Evolutionary conservation across 2,113 vertebrate genomes (phyloP).

Genomic region (Ahaetulla prasina): DNA sequence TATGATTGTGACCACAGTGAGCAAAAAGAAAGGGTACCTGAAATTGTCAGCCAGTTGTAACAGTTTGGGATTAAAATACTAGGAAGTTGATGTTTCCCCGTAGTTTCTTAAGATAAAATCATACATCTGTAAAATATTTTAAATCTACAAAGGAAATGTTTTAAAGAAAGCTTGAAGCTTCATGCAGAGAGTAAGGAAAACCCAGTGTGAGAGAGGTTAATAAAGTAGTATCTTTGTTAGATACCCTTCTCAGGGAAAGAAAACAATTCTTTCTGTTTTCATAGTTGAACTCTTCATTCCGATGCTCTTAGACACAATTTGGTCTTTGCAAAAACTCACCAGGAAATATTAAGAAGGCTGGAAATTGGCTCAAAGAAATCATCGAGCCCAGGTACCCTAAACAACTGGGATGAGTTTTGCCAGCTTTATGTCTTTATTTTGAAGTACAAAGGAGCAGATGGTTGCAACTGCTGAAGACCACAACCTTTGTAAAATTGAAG

Average conservation of each 20-base stretch:
- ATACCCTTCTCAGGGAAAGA: background rate
- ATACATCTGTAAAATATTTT: constrained; percentile 24
- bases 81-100: constrained; percentile 14
- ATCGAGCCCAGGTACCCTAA: background rate
- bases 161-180: constrained; percentile 20
- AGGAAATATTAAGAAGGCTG: background rate
- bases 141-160: constrained; percentile 35
- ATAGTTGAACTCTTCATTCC: background rate
- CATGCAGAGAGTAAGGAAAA: constrained; percentile 22
- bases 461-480: background rate
- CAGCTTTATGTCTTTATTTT: rapidly evolving
- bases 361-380: background rate
- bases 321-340: background rate
- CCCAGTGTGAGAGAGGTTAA: constrained; percentile 33
- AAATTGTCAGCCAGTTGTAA: constrained; percentile 40
- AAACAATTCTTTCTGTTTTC: background rate
- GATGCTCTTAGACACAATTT: background rate
- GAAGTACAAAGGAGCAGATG: background rate
- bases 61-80: constrained; percentile 30
- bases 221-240: constrained; percentile 32
- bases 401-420: background rate
- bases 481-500: background rate
- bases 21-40: constrained; percentile 9
- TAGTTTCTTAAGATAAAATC: constrained; percentile 46
- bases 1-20: background rate